Evolutionary conservation across 2,888 invertebrate genomes (phyloP).

Genomic region (Podabrus alpinus): DNA sequence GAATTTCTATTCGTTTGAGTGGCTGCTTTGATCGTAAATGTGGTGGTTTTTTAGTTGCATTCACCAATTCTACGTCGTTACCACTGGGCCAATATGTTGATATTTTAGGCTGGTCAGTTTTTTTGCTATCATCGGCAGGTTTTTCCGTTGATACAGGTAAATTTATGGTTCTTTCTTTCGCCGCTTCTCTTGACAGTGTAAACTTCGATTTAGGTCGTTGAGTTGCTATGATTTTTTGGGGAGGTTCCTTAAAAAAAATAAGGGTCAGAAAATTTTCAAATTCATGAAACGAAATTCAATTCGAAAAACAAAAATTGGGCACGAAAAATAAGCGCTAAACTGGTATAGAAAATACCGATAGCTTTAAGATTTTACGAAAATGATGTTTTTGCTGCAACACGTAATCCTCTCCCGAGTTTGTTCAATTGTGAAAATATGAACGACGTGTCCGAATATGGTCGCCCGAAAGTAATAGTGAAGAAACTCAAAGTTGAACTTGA

Average conservation of each 20-base stretch:
- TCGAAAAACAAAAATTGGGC: too few species aligned
- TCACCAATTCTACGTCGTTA: constrained; percentile 50
- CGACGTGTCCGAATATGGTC: too few species aligned
- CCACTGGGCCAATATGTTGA: constrained; percentile 47
- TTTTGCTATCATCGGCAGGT: neutral
- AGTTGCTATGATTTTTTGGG: neutral
- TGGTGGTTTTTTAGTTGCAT: constrained; percentile 64
- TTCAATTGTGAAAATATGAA: too few species aligned
- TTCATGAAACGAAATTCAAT: too few species aligned
- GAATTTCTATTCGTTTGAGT: constrained; percentile 57
- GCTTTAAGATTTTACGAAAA: too few species aligned
- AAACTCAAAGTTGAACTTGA: too few species aligned
- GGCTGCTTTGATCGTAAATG: constrained; percentile 69
- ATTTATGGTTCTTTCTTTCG: constrained; percentile 19
- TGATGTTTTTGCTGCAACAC: neutral
- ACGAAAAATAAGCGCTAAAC: too few species aligned
- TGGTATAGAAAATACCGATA: too few species aligned
- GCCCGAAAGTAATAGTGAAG: too few species aligned
- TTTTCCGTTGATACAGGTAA: neutral
- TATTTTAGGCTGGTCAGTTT: constrained; percentile 29
- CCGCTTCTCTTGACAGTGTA: constrained; percentile 44
- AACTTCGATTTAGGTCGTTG: constrained; percentile 42
- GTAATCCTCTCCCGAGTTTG: too few species aligned
- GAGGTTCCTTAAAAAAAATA: neutral
- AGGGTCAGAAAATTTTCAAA: neutral